Evolutionary conservation across 37 sponge, comb jelly and placozoan species (phyloP), one percentile per base, ranked within the genome.

Genomic region (Ephydatia muelleri): DNA sequence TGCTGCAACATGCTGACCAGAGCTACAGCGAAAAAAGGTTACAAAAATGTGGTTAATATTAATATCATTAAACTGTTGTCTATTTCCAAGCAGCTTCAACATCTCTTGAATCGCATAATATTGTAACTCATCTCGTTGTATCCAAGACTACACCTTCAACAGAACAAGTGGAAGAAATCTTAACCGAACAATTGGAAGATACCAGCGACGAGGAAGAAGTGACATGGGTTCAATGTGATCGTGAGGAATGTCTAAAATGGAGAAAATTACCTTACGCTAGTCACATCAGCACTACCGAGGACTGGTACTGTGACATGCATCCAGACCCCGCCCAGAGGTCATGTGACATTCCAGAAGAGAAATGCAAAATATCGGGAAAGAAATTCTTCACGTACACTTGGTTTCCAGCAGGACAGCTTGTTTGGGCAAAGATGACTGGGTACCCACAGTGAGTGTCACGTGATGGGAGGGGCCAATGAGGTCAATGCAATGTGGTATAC

Each of bases 301-400:
- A 57, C 6, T 57, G 57, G 57, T 57, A 57, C 16, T 57, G 57
- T 57, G 57, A 57, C 16, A 57, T 57, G 57, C 57, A 57, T 21
- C 57, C 57, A 4, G 57, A 57, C 57, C 57, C 57, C 12, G 9
- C 57, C 48, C 75, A 68, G 37, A 65, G 75, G 57, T 89, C 90
- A 64, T 93, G 93, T 82, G 86, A 85, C n/a, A 27, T 57, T 38
- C 78, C 93, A 33, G 93, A 93, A 80, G 89, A 93, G 73, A 32
- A 68, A 39, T 85, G 82, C 71, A 38, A 65, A 1, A 26, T 35
- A 0, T 48, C 70, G 0, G 21, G 57, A 22, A 77, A 76, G 69
- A n/a, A 67, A 68, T 30, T 9, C 0, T 90, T 67, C 66, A 81
- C 82, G 5, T 89, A 82, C 36, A 82, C 67, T 32, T 29, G 80